Evolutionary conservation across 2,797 vertebrate species (phyloP).

Genomic region (Melanogrammus aeglefinus): DNA sequence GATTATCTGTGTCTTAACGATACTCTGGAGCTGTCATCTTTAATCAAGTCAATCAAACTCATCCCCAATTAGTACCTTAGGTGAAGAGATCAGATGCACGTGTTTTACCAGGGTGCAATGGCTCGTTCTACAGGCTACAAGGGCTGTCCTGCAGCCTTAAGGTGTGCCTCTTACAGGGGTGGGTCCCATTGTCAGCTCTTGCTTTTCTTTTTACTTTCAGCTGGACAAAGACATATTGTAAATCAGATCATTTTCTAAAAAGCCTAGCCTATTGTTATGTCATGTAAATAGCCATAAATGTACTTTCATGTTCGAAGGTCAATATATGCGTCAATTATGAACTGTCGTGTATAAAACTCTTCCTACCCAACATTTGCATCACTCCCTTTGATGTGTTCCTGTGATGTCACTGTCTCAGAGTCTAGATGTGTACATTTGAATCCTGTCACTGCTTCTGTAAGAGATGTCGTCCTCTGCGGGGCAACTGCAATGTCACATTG

Average conservation of each 20-base stretch:
- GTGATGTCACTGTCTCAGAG: neutral
- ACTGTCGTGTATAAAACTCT: neutral
- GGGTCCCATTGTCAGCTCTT: slow-evolving; percentile 1
- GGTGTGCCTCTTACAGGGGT: slow-evolving; percentile 36
- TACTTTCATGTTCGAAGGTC: neutral
- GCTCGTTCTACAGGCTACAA: slow-evolving; percentile 47
- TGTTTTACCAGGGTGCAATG: slow-evolving; percentile 27
- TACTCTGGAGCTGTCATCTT: neutral
- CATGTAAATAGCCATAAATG: neutral
- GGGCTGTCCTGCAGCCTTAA: slow-evolving; percentile 16
- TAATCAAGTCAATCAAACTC: neutral
- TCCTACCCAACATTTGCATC: neutral
- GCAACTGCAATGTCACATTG: slow-evolving; percentile 12
- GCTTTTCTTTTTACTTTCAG: neutral
- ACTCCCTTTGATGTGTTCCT: neutral
- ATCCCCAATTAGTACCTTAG: neutral
- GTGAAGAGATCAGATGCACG: neutral
- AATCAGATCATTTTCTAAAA: neutral
- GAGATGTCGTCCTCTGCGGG: slow-evolving; percentile 1
- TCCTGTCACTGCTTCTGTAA: neutral
- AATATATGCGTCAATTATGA: neutral
- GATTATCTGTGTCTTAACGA: neutral
- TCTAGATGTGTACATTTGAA: neutral
- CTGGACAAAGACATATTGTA: neutral
- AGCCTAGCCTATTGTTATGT: neutral